phyloP scores from a whole-genome alignment of 2,888 invertebrate species.

The Myopa tessellatipennis region DNA sequence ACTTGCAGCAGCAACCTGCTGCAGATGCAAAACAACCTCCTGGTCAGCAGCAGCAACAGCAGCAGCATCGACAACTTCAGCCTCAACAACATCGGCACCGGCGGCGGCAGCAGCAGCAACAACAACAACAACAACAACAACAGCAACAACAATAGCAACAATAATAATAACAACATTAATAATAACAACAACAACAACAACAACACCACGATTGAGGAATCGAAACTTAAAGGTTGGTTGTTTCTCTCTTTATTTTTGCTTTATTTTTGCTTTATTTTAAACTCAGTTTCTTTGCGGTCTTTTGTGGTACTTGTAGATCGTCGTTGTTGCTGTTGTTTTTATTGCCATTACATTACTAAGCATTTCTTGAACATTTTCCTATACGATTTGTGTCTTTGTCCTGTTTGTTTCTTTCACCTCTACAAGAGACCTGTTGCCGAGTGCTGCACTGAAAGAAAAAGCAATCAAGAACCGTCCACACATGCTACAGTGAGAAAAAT shows the following conservation, averaged over 20 bases:
- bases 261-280: slow-evolving; percentile 9
- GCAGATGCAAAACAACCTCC: slow-evolving; percentile 64
- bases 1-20: slow-evolving; percentile 65
- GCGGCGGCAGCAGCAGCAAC: slow-evolving; percentile 27
- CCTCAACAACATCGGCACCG: slow-evolving; percentile 40
- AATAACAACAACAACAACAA: slow-evolving; percentile 50
- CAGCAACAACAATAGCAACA: slow-evolving; percentile 57
- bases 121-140: slow-evolving; percentile 24
- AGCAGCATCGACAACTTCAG: slow-evolving; percentile 47
- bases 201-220: slow-evolving; percentile 56
- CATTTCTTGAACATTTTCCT: slow-evolving; percentile 2
- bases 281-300: slow-evolving; percentile 21
- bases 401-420: too few species aligned
- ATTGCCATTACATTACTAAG: neutral
- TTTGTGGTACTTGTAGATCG: neutral
- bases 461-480: neutral
- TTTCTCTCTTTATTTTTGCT: slow-evolving; percentile 8
- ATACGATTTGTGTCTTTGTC: neutral
- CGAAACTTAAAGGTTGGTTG: slow-evolving; percentile 62
- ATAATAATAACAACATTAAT: slow-evolving; percentile 44
- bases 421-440: neutral
- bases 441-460: slow-evolving; percentile 17
- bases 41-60: slow-evolving; percentile 44
- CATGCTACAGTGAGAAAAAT: too few species aligned
- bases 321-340: neutral